These are phyloP conservation scores for Nasalis larvatus DNA, from an alignment of 2,113 vertebrate species.

Conservation along the genomic window DNA sequence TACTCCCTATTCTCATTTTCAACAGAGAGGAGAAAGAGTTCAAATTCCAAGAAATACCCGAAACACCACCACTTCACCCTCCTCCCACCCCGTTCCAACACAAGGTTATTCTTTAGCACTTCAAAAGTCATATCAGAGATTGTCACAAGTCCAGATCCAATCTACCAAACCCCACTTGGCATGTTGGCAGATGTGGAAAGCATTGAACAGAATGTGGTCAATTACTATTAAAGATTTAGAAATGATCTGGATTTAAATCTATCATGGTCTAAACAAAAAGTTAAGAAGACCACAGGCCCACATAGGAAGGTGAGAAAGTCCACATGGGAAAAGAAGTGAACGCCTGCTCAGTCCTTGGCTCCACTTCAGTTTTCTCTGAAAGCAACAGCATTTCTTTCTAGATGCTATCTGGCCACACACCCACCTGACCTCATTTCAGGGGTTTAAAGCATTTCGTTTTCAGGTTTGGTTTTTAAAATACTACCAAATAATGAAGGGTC, in stretches of 20 bases:
- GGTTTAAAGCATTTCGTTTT: slow-evolving; percentile 40
- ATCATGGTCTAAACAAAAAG: not conserved
- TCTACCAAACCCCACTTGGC: not conserved
- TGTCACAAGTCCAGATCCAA: slow-evolving; percentile 13
- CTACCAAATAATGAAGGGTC: slow-evolving; percentile 13
- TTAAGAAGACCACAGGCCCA: not conserved
- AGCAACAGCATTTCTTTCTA: slow-evolving; percentile 40
- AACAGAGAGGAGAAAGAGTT: slow-evolving; percentile 25
- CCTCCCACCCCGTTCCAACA: not conserved
- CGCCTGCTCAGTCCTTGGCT: not conserved
- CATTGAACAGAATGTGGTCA: not conserved
- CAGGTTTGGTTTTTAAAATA: slow-evolving; percentile 29
- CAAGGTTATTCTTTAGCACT: not conserved
- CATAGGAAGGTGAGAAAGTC: not conserved
- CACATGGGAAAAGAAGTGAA: not conserved
- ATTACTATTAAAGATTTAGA: not conserved
- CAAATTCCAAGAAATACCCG: slow-evolving; percentile 43
- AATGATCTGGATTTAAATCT: not conserved
- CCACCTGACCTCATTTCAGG: slow-evolving; percentile 34
- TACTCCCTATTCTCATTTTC: slow-evolving; percentile 18
- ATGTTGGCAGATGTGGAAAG: not conserved
- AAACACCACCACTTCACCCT: not conserved
- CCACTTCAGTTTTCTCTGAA: not conserved
- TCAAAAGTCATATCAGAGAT: not conserved
- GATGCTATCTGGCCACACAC: not conserved